Base-by-base conservation (phyloP, 1,140 invertebrate species). In the Leptinotarsa lineolata region DNA sequence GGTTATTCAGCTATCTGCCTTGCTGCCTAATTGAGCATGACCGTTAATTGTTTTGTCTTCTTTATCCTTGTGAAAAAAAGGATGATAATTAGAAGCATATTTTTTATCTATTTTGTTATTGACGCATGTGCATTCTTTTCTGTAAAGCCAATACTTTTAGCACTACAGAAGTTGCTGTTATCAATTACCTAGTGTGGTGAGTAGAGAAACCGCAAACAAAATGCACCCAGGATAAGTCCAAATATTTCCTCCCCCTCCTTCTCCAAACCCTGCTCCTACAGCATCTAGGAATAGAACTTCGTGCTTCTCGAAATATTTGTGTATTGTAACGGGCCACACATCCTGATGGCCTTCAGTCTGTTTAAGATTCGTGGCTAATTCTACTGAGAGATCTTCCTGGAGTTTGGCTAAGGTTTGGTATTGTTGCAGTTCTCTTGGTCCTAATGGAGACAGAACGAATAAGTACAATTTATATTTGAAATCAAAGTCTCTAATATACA, bases 151-250 rank as follows among this genome's bases (percentile, higher is more conserved):
- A 39, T 11, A 39, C 30, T 39, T 39, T 1, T 39, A 11, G 30
- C 30, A 11, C 30, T 39, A 11, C 30, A 39, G 30, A 39, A 54
- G n/a, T 54, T 18, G n/a, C 48, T 18, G n/a, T 54, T 16, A 54
- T 54, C 48, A 54, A n/a, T 54, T 54, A 89, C 89, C 89, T 24
- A 90, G 81, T n/a, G 89, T 90, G 4, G 89, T 90, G 21, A 90
- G 81, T 18, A 90, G 81, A 0, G 89, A 89, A 21, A 90, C 86
- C 4, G 88, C 85, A 77, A 90, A 90, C 12, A 90, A 81, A 13
- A 89, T 75, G 76, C 88, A 90, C n/a, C 89, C 89, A 1, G 89
- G 85, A 79, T 88, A 89, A 0, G 88, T 89, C 89, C 89, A 90
- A 2, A 90, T 85, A 54, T 85, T 86, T 12, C 88, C 89, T 5